Evolutionary conservation across 2,797 vertebrate genomes (phyloP), one percentile per base, ranked within the genome.

Genomic region (Cirrhinus molitorella): DNA sequence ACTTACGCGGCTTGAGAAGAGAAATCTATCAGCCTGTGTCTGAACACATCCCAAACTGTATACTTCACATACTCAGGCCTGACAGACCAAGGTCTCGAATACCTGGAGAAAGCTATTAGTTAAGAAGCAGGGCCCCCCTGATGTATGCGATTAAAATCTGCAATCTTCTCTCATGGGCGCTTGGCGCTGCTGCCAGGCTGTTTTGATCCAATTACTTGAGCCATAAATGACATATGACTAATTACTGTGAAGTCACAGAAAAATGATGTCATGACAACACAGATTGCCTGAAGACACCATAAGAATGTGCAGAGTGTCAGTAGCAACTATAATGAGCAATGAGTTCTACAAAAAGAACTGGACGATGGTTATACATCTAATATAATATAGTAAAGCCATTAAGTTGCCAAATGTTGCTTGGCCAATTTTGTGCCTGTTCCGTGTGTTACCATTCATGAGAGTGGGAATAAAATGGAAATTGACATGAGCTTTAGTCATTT

Each of bases 21-120:
- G 66, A 47, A 75, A 80, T 71, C 67, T 63, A 73, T 81, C 82
- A 66, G 43, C 25, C 49, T 61, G 79, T 61, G 72, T 65, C 80
- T 78, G 55, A 49, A 55, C 25, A 65, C 66, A 79, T 66, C 66
- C 31, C 47, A 25, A 75, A 66, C 13, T 65, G 31, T 49, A 61
- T 51, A 57, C 61, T 37, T 53, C 71, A 53, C 49, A 77, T 13
- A 34, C 47, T 75, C 8, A 55, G 21, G 51, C 4, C 12, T 65
- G 47, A 51, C 77, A 68, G 14, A 12, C 47, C 13, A 53, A 79
- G 45, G 61, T 16, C 28, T 37, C n/a, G 45, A 34, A 51, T 16
- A 51, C 14, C 40, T 45, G 23, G 21, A 28, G 37, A 28, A 61
- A 78, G 55, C 63, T 49, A 63, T 77, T 28, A 77, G 31, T 61